A percentile compares a stretch with the other conserved stretches of the same genome.
Conservation (phyloP, 2,797 vertebrate genomes). For the Phataginus tetradactyla region DNA sequence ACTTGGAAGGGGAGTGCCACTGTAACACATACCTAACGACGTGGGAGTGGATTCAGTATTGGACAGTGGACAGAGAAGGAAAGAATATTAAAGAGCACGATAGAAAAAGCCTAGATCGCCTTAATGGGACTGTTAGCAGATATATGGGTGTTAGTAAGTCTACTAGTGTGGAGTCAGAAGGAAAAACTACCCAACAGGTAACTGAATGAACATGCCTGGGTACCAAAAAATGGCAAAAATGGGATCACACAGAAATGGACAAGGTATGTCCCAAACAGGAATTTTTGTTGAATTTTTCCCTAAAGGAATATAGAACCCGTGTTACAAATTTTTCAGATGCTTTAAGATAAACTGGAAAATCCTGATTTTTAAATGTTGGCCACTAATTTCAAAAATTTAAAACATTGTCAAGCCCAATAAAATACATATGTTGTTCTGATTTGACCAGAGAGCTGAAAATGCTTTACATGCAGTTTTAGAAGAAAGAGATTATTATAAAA, state of each 20-base stretch:
- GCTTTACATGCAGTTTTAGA: background rate
- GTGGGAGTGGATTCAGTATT: background rate
- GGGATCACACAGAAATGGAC: background rate
- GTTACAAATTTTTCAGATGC: background rate
- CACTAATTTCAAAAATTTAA: background rate
- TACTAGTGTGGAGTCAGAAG: background rate
- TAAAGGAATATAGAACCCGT: background rate
- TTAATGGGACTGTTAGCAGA: background rate
- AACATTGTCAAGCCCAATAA: background rate
- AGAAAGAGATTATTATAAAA: background rate
- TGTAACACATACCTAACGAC: background rate
- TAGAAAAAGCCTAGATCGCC: background rate
- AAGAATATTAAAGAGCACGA: background rate
- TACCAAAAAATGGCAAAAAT: background rate
- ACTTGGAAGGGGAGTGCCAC: background rate
- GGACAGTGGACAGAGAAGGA: background rate
- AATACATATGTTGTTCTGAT: background rate
- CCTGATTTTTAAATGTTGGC: background rate
- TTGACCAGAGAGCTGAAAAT: background rate
- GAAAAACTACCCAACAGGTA: background rate
- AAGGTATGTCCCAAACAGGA: background rate
- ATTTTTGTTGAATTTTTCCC: background rate
- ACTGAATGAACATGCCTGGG: background rate
- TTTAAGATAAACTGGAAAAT: background rate
- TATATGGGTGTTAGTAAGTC: background rate